Percentiles rank a stretch among this genome's conserved stretches.
phyloP scores from a whole-genome alignment of 2,888 invertebrate genomes.

The Netelia melanura region DNA sequence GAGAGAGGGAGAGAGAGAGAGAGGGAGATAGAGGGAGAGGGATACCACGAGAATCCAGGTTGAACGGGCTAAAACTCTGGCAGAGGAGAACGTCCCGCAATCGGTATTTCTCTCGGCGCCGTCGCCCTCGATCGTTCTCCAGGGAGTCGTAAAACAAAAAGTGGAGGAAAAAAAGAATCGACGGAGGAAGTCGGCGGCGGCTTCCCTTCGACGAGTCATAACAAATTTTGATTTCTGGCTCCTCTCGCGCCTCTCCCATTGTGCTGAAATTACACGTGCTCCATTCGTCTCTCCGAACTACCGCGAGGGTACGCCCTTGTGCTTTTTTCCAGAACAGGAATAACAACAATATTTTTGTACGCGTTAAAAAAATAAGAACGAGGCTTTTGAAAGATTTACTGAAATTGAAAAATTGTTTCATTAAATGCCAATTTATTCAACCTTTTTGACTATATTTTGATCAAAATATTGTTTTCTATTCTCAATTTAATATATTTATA shows the following conservation, averaged over 20 bases:
- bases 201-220: conserved; percentile 53
- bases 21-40: too few species aligned
- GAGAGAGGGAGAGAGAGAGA: background rate
- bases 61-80: conserved; percentile 47
- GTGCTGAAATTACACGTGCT: background rate
- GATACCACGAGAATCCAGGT: conserved; percentile 39
- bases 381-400: too few species aligned
- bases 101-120: conserved; percentile 56
- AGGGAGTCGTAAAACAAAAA: conserved; percentile 58
- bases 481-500: background rate
- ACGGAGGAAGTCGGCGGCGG: conserved; percentile 31
- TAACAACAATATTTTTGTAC: too few species aligned
- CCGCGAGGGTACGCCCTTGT: too few species aligned
- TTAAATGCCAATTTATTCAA: too few species aligned
- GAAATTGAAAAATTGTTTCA: too few species aligned
- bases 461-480: background rate
- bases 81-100: conserved; percentile 19
- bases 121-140: conserved; percentile 45
- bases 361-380: too few species aligned
- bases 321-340: too few species aligned
- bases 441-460: background rate
- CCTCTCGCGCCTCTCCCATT: background rate
- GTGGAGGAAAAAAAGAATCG: conserved; percentile 24
- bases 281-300: background rate
- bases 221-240: conserved; percentile 67